These are phyloP conservation scores for Amphipoea lucens DNA, from an alignment of 2,888 invertebrate genomes.

Conservation along the genomic window DNA sequence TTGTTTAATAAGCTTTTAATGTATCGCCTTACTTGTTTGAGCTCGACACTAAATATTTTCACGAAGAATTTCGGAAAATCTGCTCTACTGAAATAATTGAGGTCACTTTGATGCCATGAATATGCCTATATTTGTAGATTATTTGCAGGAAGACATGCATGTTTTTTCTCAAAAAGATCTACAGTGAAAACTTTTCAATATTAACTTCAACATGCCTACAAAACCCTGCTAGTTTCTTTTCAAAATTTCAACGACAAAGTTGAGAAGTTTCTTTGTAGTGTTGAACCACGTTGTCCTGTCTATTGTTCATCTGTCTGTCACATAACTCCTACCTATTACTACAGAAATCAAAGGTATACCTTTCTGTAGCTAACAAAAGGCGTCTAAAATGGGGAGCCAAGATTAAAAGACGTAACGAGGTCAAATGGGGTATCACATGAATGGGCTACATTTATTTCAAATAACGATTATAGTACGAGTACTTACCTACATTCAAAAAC, in stretches of 20 bases:
- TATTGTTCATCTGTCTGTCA: neutral
- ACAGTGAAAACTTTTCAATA: neutral
- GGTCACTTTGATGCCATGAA: neutral
- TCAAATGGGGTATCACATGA: constrained; percentile 40
- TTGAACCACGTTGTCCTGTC: neutral
- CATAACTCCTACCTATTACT: neutral
- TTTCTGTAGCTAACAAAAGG: constrained; percentile 10
- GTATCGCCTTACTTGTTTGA: constrained; percentile 58
- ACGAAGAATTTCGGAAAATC: constrained; percentile 17
- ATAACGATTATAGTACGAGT: neutral
- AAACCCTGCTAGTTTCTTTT: neutral
- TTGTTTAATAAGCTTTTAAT: constrained; percentile 53
- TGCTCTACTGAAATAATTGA: constrained; percentile 18
- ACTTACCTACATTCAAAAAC: neutral
- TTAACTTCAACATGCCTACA: too few species aligned
- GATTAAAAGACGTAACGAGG: constrained; percentile 28
- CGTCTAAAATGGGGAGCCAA: constrained; percentile 20
- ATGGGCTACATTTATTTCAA: constrained; percentile 20
- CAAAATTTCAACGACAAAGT: too few species aligned
- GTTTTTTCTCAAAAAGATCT: neutral
- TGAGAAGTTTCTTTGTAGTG: neutral
- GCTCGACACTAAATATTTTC: constrained; percentile 20
- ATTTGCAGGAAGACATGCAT: neutral
- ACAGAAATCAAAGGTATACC: constrained; percentile 1
- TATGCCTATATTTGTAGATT: neutral